Percentiles rank a stretch among this genome's conserved stretches.
Evolutionary conservation across 2,113 vertebrate species (phyloP).

Genomic region (Gopherus flavomarginatus): DNA sequence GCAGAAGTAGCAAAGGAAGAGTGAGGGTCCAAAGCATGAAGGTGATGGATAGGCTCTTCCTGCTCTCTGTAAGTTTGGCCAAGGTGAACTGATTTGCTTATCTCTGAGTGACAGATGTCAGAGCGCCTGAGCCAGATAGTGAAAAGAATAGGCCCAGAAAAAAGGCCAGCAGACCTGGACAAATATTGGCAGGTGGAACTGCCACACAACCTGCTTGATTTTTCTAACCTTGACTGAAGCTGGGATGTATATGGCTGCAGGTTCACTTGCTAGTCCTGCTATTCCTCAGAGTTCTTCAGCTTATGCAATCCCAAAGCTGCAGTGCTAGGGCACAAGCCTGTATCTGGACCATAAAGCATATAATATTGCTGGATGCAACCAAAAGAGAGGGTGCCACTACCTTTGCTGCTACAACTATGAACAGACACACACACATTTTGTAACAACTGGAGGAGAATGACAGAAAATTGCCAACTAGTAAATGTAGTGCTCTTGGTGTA

Average conservation of each 20-base stretch:
- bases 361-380: not conserved
- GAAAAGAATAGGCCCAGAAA: not conserved
- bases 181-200: not conserved
- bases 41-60: not conserved
- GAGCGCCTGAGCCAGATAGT: not conserved
- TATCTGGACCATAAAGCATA: not conserved
- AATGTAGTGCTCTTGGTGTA: not conserved
- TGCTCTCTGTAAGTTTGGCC: not conserved
- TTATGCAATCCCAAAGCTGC: not conserved
- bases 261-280: not conserved
- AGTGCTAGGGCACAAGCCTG: not conserved
- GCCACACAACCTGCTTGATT: not conserved
- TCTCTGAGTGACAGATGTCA: not conserved
- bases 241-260: not conserved
- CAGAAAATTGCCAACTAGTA: not conserved
- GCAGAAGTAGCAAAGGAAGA: not conserved
- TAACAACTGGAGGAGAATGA: not conserved
- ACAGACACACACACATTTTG: not conserved
- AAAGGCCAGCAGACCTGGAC: not conserved
- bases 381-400: not conserved
- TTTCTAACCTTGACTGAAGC: not conserved
- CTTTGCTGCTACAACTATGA: not conserved
- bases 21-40: not conserved
- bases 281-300: not conserved
- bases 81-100: not conserved